These are phyloP conservation scores for Dendropsophus ebraccatus DNA, from an alignment of 2,113 vertebrate genomes.

Conservation along the genomic window DNA sequence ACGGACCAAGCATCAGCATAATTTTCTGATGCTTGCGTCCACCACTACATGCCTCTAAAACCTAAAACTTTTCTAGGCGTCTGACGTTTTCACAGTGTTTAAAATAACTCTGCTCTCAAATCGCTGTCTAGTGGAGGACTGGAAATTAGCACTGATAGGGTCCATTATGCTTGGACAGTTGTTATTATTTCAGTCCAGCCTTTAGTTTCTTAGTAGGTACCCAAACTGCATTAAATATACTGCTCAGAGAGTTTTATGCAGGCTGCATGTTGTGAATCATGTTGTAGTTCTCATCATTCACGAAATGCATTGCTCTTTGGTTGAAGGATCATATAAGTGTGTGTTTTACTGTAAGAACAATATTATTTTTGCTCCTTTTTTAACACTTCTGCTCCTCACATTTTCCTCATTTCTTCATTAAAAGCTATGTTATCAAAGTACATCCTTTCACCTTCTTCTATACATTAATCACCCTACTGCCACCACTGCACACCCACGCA, in stretches of 20 bases:
- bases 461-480: conserved; percentile 32
- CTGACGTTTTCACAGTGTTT: too few relatives aligned
- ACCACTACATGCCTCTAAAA: too few relatives aligned
- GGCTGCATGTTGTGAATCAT: background rate
- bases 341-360: background rate
- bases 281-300: background rate
- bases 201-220: too few relatives aligned
- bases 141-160: background rate
- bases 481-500: conserved; percentile 24
- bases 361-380: background rate
- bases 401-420: background rate
- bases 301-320: background rate
- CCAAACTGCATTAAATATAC: too few relatives aligned
- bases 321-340: background rate
- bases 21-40: too few relatives aligned
- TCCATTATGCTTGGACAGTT: too few relatives aligned
- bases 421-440: conserved; percentile 12
- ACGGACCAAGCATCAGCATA: too few relatives aligned
- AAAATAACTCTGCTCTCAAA: too few relatives aligned
- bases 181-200: too few relatives aligned
- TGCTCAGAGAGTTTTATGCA: too few relatives aligned
- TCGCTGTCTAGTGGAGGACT: background rate
- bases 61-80: too few relatives aligned
- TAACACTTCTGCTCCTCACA: background rate
- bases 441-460: conserved; percentile 24